Evolutionary conservation across 2,797 vertebrate species (phyloP), one percentile per base, ranked within the genome.

Genomic region (Petrocephalus sullivani): DNA sequence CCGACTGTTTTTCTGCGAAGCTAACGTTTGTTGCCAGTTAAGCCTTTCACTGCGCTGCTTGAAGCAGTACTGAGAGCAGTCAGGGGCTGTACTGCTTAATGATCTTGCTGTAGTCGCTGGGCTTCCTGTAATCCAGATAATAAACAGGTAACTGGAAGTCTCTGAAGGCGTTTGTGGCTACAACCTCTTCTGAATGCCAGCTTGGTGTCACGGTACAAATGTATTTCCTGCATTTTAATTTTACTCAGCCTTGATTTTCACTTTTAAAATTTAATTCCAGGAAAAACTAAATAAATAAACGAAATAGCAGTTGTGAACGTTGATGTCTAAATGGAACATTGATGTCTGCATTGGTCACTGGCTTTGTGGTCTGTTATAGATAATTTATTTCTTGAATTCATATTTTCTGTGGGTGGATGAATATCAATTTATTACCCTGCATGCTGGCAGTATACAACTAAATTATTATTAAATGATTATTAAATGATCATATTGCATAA

Each of bases 301-400:
- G 28, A 28, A 28, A 28, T 28, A 28, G 28, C 71, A 41, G 4
- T 46, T 78, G 12, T 78, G 14, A 78, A 78, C 33, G 41, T 19
- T 46, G 37, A 46, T 78, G 37, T 78, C 37, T 46, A 37, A 46
- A 41, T 41, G 33, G 67, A 41, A 37, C 87, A 84, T 88, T 87
- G 23, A 56, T 33, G 23, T 88, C 84, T 86, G 84, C 86, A 56
- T 53, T 21, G 51, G 56, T 87, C 83, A 21, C 57, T 23, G 90
- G 89, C 89, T 64, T 71, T 61, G 78, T 67, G 89, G 75, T 53
- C 85, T 75, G 14, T 84, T 87, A 87, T 85, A 60, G 88, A 89
- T 89, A 88, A 90, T 86, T 58, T 33, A 46, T 78, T 84, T 84
- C 19, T 64, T 84, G 28, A 7, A 21, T 9, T 33, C 2, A 49